A percentile compares a stretch with the other conserved stretches of the same genome.
These are phyloP conservation scores for Parasteatoda lunata DNA, from an alignment of 2,888 invertebrate genomes.

Conservation along the genomic window DNA sequence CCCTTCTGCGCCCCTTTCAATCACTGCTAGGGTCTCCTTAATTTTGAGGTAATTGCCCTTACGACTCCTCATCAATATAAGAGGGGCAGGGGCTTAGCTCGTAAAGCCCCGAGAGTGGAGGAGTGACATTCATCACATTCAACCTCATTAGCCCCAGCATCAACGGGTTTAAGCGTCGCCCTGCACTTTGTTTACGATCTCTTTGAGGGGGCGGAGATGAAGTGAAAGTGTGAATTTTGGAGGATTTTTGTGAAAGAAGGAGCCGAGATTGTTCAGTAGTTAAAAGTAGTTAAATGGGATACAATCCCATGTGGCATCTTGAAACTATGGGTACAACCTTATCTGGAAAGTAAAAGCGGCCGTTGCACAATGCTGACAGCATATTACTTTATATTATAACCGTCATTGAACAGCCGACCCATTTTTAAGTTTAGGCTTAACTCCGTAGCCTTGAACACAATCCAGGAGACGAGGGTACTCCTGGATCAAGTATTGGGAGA, in stretches of 20 bases:
- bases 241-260: constrained; percentile 4
- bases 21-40: constrained; percentile 51
- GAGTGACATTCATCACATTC: constrained; percentile 66
- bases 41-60: constrained; percentile 68
- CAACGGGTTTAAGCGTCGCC: constrained; percentile 63
- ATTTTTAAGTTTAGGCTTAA: no score
- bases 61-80: constrained; percentile 62
- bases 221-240: constrained; percentile 11
- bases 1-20: constrained; percentile 59
- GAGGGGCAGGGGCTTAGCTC: constrained; percentile 31
- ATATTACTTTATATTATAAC: no score
- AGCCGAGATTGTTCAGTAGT: no score
- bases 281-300: no score
- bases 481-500: no score
- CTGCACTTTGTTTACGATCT: constrained; percentile 55
- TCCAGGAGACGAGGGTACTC: no score
- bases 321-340: no score
- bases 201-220: constrained; percentile 17
- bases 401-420: no score
- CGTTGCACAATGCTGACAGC: no score
- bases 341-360: no score
- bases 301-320: no score
- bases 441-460: no score
- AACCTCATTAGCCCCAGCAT: constrained; percentile 65
- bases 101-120: constrained; percentile 34